phyloP scores from a whole-genome alignment of 92 coral and sea anemone species.

The Blastomussa wellsi region DNA sequence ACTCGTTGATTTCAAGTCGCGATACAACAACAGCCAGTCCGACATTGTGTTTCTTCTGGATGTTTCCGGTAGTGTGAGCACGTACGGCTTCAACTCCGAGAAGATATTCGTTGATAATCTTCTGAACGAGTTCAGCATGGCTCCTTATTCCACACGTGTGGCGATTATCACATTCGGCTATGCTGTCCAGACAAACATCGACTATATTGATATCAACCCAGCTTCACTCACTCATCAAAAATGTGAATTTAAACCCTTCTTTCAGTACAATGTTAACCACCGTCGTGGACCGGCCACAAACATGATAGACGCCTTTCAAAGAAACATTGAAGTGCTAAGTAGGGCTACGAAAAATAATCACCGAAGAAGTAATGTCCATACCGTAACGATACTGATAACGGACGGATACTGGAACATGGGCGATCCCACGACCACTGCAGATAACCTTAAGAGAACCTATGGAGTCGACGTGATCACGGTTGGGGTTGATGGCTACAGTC shows the following conservation, averaged over 20 bases:
- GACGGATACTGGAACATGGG: conserved; percentile 90
- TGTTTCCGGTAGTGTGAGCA: conserved; percentile 91
- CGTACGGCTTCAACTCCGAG: conserved; percentile 74
- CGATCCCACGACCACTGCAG: conserved; percentile 66
- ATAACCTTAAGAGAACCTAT: conserved; percentile 51
- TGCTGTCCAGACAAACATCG: conserved; percentile 70
- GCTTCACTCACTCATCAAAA: conserved; percentile 71
- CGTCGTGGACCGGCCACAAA: conserved; percentile 69
- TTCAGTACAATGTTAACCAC: conserved; percentile 70
- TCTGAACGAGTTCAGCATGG: conserved; percentile 89
- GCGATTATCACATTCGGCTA: conserved; percentile 84
- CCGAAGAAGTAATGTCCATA: conserved; percentile 76
- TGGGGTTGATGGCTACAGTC: conserved; percentile 76
- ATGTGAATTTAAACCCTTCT: conserved; percentile 88
- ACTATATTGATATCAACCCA: conserved; percentile 84
- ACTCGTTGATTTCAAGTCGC: conserved; percentile 64
- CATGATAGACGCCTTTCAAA: conserved; percentile 75
- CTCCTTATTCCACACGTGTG: conserved; percentile 89
- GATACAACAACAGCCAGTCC: conserved; percentile 90
- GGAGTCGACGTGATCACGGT: conserved; percentile 79
- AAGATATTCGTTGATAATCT: conserved; percentile 85
- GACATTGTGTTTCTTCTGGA: conserved; percentile 85
- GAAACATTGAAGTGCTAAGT: conserved; percentile 44
- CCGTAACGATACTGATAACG: conserved; percentile 91
- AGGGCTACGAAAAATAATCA: conserved; percentile 47